Conservation (phyloP, 2,888 invertebrate species). For the Lysandra bellargus region DNA sequence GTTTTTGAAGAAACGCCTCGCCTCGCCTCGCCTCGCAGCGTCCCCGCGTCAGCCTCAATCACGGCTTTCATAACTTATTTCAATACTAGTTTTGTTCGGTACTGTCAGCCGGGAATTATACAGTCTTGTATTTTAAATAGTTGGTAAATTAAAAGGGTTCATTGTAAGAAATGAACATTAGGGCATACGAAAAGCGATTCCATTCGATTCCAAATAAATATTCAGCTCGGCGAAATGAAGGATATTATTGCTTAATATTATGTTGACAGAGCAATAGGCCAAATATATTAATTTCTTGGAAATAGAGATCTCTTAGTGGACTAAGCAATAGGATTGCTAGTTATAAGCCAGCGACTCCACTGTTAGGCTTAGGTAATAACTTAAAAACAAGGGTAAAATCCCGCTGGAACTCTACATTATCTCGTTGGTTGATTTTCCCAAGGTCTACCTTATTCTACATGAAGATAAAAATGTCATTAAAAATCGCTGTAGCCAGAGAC, state of each 20-base stretch:
- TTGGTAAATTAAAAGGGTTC: not conserved
- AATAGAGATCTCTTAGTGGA: not conserved
- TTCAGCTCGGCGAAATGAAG: not conserved
- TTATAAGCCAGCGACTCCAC: not conserved
- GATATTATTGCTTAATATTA: constrained; percentile 15
- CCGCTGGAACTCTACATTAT: too few relatives aligned
- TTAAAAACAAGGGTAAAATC: too few relatives aligned
- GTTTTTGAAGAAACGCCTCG: constrained; percentile 31
- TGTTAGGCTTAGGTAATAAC: too few relatives aligned
- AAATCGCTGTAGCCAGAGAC: too few relatives aligned
- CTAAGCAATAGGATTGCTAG: not conserved
- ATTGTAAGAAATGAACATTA: not conserved
- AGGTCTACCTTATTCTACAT: too few relatives aligned
- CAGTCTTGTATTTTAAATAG: not conserved
- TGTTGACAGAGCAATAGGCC: constrained; percentile 8
- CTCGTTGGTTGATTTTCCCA: too few relatives aligned
- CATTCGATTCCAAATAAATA: constrained; percentile 1
- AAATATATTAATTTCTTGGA: constrained; percentile 10
- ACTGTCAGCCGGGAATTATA: not conserved
- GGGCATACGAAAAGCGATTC: not conserved
- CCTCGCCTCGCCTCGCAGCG: not conserved
- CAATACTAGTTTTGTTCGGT: constrained; percentile 7
- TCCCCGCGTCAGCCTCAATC: constrained; percentile 17
- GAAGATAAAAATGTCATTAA: too few relatives aligned
- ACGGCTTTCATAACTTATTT: constrained; percentile 10